phyloP scores from a whole-genome alignment of 2,888 invertebrate genomes.

The Drosophila meridionalis region DNA sequence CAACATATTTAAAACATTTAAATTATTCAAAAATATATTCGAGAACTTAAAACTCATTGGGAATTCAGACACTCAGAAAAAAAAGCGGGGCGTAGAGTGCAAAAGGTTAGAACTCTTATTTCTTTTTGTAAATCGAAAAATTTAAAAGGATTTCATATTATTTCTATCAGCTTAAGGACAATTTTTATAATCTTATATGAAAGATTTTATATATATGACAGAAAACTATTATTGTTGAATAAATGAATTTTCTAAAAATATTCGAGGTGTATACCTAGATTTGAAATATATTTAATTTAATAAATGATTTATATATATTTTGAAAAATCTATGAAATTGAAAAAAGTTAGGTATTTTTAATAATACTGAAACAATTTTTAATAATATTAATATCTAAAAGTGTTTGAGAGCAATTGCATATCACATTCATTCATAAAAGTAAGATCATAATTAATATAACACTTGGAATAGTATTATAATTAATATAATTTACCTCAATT shows the following conservation, averaged over 20 bases:
- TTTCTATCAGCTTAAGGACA: too few relatives aligned
- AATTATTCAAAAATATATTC: slow-evolving; percentile 10
- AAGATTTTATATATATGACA: background rate
- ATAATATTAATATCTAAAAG: too few relatives aligned
- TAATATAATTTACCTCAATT: background rate
- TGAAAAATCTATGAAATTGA: too few relatives aligned
- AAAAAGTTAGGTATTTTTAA: background rate
- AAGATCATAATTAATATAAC: background rate
- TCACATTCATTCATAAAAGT: background rate
- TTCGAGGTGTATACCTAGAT: too few relatives aligned
- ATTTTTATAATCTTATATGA: background rate
- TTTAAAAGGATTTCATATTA: too few relatives aligned
- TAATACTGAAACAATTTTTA: background rate
- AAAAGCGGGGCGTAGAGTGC: background rate
- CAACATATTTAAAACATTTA: slow-evolving; percentile 4
- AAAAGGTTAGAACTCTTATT: background rate
- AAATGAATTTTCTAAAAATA: too few relatives aligned
- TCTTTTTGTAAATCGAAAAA: background rate
- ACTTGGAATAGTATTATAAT: background rate
- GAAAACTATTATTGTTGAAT: too few relatives aligned
- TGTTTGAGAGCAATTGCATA: background rate
- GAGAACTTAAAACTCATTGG: background rate
- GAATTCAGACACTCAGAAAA: background rate
- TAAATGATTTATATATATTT: too few relatives aligned
- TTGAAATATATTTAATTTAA: background rate